Evolutionary conservation across 2,888 invertebrate species (phyloP), one percentile per base, ranked within the genome.

Genomic region (Augochlorella aurata): DNA sequence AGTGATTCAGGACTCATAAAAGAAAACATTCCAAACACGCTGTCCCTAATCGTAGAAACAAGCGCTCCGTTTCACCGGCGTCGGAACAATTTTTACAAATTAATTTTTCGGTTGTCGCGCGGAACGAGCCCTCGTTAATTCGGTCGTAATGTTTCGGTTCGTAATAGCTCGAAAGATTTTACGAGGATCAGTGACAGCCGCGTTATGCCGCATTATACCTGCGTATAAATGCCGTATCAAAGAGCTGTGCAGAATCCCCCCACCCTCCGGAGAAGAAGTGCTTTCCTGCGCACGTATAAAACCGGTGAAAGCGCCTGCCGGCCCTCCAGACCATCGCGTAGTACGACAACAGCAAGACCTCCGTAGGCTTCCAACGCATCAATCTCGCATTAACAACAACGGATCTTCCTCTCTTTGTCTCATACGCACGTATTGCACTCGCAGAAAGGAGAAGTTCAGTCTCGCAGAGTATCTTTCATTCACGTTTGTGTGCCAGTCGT

Each of bases 261-360:
- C 88, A 86, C 61, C 29, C 79, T 80, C 81, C 75, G 76, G 84
- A 81, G 91, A 90, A 90, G 91, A 90, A 89, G 92, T 90, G 90
- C 92, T 91, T 91, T 91, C 90, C 85, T 91, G 91, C 90, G 87
- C 89, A 86, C 90, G 90, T 93, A 93, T 93, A 93, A 93, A 93
- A 92, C 92, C 92, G 90, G 93, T 93, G 93, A 93, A 93, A 93
- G 93, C 93, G 91, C 88, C 89, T 88, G 88, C 88, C 90, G 91
- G 91, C 92, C 90, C 92, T 93, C 93, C 93, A 93, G 93, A 93
- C 92, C 90, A 92, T 90, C 91, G 90, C 89, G 90, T 90, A 90
- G 91, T 92, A 90, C 90, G 91, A 89, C 91, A 92, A 91, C 90
- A 91, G 88, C 85, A 92, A 90, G 90, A 93, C 88, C 91, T 90